Base-by-base conservation (phyloP, 2,113 vertebrate species). In the Otus sunia region DNA sequence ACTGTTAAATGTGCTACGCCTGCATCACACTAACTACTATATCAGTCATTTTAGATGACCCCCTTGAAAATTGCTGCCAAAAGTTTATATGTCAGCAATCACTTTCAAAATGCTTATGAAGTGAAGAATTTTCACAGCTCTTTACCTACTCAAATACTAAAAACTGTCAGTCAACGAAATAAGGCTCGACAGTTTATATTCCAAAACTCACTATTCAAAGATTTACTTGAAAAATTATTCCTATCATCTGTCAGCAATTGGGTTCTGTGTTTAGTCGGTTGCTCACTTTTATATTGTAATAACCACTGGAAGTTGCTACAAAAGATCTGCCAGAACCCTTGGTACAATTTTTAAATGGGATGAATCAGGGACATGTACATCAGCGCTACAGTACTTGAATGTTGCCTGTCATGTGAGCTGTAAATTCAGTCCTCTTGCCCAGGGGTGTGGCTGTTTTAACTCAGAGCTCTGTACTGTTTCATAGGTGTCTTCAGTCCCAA, bases 1-100 rank as follows among this genome's bases (percentile, higher is more conserved):
- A 89, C 94, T 97, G 93, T 96, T 97, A 97, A 98, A 95, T 95
- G 94, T 53, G 96, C 94, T 96, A 72, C 4, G 93, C 95, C 66
- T 32, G 63, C 95, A 91, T 89, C 92, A 69, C 82, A 30, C 90
- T 98, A 98, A 98, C 94, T 96, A 95, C 90, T 92, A 10, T 95
- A 98, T 98, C 97, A 98, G 96, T 98, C 98, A 98, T 97, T 93
- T 94, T 90, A 93, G 94, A 98, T 97, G 98, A 97, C 96, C 96
- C 93, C 86, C 94, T 97, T 97, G 98, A 96, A 98, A 98, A 98
- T 97, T 98, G 96, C 97, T 98, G 97, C 93, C 96, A 97, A 98
- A 98, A 98, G 87, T 98, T 98, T 98, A 85, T 96, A 94, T 97
- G 96, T 97, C 98, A 98, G 97, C 97, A 98, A 94, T 92, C 95